phyloP scores from a whole-genome alignment of 2,113 vertebrate species.

The Chloropsis cyanopogon region DNA sequence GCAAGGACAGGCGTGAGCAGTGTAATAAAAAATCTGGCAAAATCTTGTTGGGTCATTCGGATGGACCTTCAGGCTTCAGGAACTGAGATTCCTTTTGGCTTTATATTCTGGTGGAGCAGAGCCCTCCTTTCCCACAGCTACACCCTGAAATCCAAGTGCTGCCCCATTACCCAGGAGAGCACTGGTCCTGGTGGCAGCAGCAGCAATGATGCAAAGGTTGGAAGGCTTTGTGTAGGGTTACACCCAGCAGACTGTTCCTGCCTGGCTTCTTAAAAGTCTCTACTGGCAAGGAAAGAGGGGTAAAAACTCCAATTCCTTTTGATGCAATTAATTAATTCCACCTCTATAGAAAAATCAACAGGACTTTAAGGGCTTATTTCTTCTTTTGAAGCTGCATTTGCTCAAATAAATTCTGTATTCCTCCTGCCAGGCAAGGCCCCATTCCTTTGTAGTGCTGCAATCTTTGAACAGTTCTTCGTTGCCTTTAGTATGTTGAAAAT shows the following conservation, averaged over 20 bases:
- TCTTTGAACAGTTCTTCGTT: not conserved
- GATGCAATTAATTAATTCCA: constrained; percentile 7
- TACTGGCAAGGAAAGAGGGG: not conserved
- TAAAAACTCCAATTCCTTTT: not conserved
- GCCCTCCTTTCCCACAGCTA: not conserved
- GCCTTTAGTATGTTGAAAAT: not conserved
- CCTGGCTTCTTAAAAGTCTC: not conserved
- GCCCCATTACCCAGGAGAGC: rapidly evolving
- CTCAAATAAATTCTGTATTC: not conserved
- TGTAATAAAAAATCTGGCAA: not conserved
- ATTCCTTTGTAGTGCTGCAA: not conserved
- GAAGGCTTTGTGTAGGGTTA: not conserved
- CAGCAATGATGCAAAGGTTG: not conserved
- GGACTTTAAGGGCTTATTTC: not conserved
- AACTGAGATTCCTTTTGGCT: not conserved
- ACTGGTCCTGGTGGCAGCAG: not conserved
- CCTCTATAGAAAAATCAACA: not conserved
- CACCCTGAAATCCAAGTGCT: not conserved
- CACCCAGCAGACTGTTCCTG: not conserved
- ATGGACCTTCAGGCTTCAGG: not conserved
- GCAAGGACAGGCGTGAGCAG: not conserved
- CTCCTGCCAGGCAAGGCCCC: not conserved
- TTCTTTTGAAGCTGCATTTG: not conserved
- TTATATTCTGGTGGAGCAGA: not conserved
- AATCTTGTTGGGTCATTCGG: not conserved